Base-by-base conservation (phyloP, 2,888 invertebrate genomes). In the Oscheius sp. region DNA sequence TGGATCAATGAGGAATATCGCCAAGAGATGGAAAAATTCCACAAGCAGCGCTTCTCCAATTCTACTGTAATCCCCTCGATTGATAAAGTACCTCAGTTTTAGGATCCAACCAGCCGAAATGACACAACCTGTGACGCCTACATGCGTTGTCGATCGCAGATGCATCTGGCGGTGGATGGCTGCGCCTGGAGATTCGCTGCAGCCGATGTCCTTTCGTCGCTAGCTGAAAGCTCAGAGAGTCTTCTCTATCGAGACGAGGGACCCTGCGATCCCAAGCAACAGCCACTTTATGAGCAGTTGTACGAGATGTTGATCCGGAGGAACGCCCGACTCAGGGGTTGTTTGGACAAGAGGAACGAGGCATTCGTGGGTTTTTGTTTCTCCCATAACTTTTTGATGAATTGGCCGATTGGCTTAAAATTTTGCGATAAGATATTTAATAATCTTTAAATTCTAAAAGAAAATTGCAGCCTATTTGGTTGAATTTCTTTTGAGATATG, bases 141-240 rank as follows among this genome's bases (percentile, higher is more conserved):
- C 66, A 77, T 80, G 78, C 65, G 77, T 48, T 80, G 80, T 66
- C 71, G 77, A 20, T 71, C 70, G 25, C 78, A 80, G 73, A 80
- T 80, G 80, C 78, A 80, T 55, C 52, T 80, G 37, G 80, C 80
- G 3, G 77, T 80, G n/a, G 80, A 80, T 67, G 74, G 75, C 72
- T 71, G 80, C 74, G 64, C 73, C 20, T 78, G 78, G 78, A 55
- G 75, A 33, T 80, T 78, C 53, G 80, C 80, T 5, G 71, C 76
- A 20, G 72, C 71, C 48, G 67, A 76, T 20, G 50, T 80, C 4
- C 55, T 80, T 15, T 65, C 76, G 6, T 74, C 80, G 2, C 71
- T 80, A 58, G 76, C 80, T 5, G 80, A 80, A 55, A 74, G 74
- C 20, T 74, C 80, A 0, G 80, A 80, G 50, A 78, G 76, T 69